Evolutionary conservation across 2,797 vertebrate species (phyloP).

Genomic region (Arrhamphus sclerolepis): DNA sequence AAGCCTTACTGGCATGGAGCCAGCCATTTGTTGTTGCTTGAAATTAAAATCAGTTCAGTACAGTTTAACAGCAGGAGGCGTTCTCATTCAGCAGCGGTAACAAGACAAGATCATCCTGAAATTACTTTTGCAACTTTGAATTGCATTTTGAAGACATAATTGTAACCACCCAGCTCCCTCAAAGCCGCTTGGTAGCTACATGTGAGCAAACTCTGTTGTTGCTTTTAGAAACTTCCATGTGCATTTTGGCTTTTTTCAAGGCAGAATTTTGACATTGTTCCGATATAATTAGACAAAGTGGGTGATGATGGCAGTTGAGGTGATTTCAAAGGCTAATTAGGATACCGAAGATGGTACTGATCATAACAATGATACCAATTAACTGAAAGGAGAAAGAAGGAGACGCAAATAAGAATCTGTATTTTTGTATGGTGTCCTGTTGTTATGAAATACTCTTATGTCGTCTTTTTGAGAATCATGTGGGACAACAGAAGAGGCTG

Average conservation of each 20-base stretch:
- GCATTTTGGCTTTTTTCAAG: neutral
- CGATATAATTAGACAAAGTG: conserved; percentile 37
- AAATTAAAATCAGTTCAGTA: conserved; percentile 62
- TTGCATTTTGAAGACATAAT: conserved; percentile 25
- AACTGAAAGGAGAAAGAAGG: conserved; percentile 15
- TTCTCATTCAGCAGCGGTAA: neutral
- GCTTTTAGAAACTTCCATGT: neutral
- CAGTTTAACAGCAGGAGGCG: conserved; percentile 37
- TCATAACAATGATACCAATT: conserved; percentile 37
- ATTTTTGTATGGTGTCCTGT: too few species aligned
- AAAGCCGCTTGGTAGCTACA: conserved; percentile 5
- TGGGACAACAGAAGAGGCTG: too few species aligned
- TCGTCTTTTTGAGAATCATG: too few species aligned
- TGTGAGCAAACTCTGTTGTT: neutral
- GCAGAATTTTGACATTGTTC: neutral
- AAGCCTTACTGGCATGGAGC: conserved; percentile 25
- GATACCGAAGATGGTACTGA: conserved; percentile 58
- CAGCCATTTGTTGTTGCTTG: conserved; percentile 49
- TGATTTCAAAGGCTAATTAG: conserved; percentile 46
- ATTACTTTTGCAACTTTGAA: conserved; percentile 39
- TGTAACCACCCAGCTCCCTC: conserved; percentile 9
- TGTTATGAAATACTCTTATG: too few species aligned
- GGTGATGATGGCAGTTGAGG: conserved; percentile 14
- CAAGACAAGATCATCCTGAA: conserved; percentile 23
- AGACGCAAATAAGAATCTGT: conserved; percentile 14